These are phyloP conservation scores for Calliphora vicina DNA, from an alignment of 1,140 invertebrate genomes.

Conservation along the genomic window DNA sequence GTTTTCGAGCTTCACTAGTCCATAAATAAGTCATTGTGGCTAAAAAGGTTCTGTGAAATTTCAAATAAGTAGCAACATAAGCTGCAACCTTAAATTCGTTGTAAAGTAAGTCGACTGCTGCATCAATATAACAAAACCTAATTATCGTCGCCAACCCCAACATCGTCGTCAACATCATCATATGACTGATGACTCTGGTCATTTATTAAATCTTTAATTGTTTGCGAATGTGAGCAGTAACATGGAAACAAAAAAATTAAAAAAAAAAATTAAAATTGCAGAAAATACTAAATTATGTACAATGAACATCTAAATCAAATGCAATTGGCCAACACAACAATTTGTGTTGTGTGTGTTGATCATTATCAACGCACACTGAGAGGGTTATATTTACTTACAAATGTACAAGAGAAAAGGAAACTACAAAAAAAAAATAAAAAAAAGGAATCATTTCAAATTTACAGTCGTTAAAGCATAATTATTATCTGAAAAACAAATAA, in stretches of 20 bases:
- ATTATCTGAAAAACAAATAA: constrained; percentile 33
- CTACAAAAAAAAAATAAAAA: not conserved
- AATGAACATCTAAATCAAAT: not conserved
- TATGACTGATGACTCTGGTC: constrained; percentile 23
- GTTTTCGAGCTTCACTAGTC: too few relatives aligned
- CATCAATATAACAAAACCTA: too few relatives aligned
- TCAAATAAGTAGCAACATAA: too few relatives aligned
- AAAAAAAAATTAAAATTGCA: not conserved
- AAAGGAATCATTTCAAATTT: not conserved
- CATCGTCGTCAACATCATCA: not conserved
- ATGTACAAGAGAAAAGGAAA: not conserved
- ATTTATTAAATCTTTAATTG: constrained; percentile 35
- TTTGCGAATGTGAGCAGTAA: not conserved
- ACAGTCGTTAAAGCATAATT: constrained; percentile 26
- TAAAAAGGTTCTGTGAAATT: too few relatives aligned
- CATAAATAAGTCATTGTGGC: too few relatives aligned
- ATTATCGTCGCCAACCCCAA: not conserved
- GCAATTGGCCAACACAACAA: not conserved
- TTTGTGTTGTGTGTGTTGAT: too few relatives aligned
- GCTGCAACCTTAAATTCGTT: too few relatives aligned
- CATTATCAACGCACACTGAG: not conserved
- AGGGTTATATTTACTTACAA: not conserved
- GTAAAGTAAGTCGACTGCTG: too few relatives aligned
- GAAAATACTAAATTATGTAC: not conserved
- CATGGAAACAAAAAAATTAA: too few relatives aligned